Conservation (phyloP, 1,140 invertebrate genomes). For the Tetranychus urticae region DNA sequence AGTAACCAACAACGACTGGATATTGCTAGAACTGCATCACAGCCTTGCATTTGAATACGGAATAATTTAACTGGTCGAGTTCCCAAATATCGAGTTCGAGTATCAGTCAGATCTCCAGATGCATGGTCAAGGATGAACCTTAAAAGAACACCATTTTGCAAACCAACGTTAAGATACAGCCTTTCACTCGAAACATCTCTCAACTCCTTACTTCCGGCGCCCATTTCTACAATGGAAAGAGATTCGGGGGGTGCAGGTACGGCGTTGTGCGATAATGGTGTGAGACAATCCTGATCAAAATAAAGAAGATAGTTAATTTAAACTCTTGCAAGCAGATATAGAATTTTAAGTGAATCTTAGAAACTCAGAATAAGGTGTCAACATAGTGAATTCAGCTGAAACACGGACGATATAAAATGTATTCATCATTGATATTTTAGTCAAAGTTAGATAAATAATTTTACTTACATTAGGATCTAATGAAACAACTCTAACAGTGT, state of each 20-base stretch:
- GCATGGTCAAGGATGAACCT: conserved; percentile 87
- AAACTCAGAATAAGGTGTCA: neutral
- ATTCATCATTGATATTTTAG: neutral
- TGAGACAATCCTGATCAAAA: conserved; percentile 45
- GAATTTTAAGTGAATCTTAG: neutral
- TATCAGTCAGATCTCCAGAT: conserved; percentile 88
- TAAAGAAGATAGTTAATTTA: neutral
- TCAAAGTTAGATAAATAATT: neutral
- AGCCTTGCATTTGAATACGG: conserved; percentile 76
- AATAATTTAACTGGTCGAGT: conserved; percentile 88
- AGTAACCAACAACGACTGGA: conserved; percentile 93
- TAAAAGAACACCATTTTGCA: conserved; percentile 87
- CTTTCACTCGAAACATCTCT: conserved; percentile 32
- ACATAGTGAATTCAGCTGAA: conserved; percentile 2
- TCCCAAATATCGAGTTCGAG: conserved; percentile 80
- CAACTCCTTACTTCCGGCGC: conserved; percentile 33
- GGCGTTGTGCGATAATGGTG: conserved; percentile 82
- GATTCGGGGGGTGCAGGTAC: conserved; percentile 90
- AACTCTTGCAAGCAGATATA: neutral
- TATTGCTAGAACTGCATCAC: conserved; percentile 88
- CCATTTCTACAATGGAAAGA: conserved; percentile 84
- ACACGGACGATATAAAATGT: neutral
- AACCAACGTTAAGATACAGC: conserved; percentile 87
- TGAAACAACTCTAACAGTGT: conserved; percentile 91
- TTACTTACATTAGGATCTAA: conserved; percentile 61